phyloP scores from a whole-genome alignment of 1,140 invertebrate species.

The Hesperophylax magnus region DNA sequence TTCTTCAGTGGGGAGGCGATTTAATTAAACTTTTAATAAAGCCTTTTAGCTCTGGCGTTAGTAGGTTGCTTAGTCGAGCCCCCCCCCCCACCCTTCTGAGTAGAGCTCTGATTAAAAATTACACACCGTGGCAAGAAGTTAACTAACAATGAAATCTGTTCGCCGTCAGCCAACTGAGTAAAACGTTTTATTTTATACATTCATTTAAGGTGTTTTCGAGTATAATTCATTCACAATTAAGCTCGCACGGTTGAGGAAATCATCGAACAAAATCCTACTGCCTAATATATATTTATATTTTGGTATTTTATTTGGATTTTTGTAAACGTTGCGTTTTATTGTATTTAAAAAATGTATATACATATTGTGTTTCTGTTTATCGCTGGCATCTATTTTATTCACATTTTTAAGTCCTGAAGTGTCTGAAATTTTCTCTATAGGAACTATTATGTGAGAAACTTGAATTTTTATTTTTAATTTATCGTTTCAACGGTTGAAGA shows the following conservation, averaged over 20 bases:
- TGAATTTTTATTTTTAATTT: too few species aligned
- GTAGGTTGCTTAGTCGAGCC: background rate
- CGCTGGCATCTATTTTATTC: too few species aligned
- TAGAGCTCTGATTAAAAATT: slow-evolving; percentile 12
- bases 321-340: too few species aligned
- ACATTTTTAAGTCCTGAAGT: too few species aligned
- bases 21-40: slow-evolving; percentile 33
- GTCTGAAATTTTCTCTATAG: too few species aligned
- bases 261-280: background rate
- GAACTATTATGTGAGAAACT: too few species aligned
- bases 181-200: slow-evolving; percentile 3
- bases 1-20: background rate
- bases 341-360: too few species aligned
- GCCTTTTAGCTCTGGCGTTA: background rate
- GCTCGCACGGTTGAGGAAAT: background rate
- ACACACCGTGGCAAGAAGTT: background rate
- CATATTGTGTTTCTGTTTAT: too few species aligned
- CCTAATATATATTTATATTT: background rate
- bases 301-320: background rate
- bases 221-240: slow-evolving; percentile 31
- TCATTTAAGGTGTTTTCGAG: background rate
- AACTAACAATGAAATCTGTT: slow-evolving; percentile 13
- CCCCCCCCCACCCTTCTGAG: slow-evolving; percentile 10
- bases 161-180: background rate
- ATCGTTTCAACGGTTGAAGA: too few species aligned